Conservation (phyloP, 2,888 invertebrate species). For the Euclidia mi region DNA sequence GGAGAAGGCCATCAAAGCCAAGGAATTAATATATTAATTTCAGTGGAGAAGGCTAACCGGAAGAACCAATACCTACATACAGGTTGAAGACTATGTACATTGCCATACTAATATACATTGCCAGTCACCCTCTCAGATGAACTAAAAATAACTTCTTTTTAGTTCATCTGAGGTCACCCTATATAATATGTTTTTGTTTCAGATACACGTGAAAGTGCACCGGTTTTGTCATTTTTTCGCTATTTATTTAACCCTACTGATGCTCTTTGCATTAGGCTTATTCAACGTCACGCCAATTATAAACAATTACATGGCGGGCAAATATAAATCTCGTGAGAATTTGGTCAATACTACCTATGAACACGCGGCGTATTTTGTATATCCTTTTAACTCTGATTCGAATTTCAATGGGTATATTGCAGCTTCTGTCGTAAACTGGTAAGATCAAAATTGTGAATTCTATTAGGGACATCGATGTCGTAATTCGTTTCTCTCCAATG, state of each 20-base stretch:
- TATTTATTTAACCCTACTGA: conserved; percentile 25
- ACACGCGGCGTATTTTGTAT: conserved; percentile 43
- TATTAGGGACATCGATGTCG: too few species aligned
- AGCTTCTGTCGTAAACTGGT: conserved; percentile 38
- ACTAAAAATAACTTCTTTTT: too few species aligned
- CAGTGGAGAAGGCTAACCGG: too few species aligned
- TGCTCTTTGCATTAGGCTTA: too few species aligned
- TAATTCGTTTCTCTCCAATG: too few species aligned
- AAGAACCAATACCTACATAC: too few species aligned
- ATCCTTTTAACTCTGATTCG: conserved; percentile 41
- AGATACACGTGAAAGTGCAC: conserved; percentile 55
- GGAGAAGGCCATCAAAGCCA: too few species aligned
- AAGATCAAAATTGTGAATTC: conserved; percentile 6
- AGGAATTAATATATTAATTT: too few species aligned
- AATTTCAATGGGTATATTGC: conserved; percentile 31
- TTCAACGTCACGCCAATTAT: conserved; percentile 38
- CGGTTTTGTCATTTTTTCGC: conserved; percentile 40
- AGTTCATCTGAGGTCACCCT: too few species aligned
- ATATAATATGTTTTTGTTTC: conserved; percentile 16
- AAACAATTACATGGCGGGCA: conserved; percentile 32
- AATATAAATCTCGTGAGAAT: conserved; percentile 7
- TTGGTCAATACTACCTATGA: conserved; percentile 48
- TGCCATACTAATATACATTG: too few species aligned
- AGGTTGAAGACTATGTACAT: too few species aligned
- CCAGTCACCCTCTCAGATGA: too few species aligned